phyloP scores from a whole-genome alignment of 2,888 invertebrate species.

The Zaprionus obscuricornis region DNA sequence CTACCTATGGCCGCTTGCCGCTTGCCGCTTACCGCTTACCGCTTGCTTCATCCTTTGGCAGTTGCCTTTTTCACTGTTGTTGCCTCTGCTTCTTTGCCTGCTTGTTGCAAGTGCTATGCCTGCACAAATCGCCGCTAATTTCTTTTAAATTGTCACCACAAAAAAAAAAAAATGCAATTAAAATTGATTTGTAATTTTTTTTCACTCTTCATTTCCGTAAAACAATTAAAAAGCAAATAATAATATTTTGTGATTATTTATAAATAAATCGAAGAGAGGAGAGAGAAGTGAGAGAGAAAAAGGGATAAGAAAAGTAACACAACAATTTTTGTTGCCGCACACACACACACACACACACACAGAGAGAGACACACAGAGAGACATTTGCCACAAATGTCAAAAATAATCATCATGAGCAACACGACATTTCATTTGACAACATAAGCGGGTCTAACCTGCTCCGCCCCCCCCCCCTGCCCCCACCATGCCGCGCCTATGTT shows the following conservation, averaged over 20 bases:
- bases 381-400: slow-evolving; percentile 78
- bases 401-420: slow-evolving; percentile 76
- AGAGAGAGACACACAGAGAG: slow-evolving; percentile 1
- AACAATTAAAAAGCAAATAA: slow-evolving; percentile 68
- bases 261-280: slow-evolving; percentile 50
- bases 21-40: no score
- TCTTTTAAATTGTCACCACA: slow-evolving; percentile 52
- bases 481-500: no score
- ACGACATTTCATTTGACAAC: slow-evolving; percentile 73
- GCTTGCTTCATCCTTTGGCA: no score
- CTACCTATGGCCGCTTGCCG: no score
- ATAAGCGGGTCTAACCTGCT: slow-evolving; percentile 43
- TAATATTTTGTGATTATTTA: slow-evolving; percentile 60
- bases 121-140: background rate
- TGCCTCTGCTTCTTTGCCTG: background rate
- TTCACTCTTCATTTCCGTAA: slow-evolving; percentile 47
- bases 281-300: background rate
- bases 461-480: background rate
- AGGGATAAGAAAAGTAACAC: slow-evolving; percentile 3
- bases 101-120: background rate
- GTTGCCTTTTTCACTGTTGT: no score
- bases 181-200: slow-evolving; percentile 64
- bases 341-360: background rate
- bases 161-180: slow-evolving; percentile 59
- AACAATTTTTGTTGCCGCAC: slow-evolving; percentile 41